A percentile compares a stretch with the other conserved stretches of the same genome.
These are phyloP conservation scores for Eupsittula cactorum DNA, from an alignment of 2,113 vertebrate species.

Conservation along the genomic window DNA sequence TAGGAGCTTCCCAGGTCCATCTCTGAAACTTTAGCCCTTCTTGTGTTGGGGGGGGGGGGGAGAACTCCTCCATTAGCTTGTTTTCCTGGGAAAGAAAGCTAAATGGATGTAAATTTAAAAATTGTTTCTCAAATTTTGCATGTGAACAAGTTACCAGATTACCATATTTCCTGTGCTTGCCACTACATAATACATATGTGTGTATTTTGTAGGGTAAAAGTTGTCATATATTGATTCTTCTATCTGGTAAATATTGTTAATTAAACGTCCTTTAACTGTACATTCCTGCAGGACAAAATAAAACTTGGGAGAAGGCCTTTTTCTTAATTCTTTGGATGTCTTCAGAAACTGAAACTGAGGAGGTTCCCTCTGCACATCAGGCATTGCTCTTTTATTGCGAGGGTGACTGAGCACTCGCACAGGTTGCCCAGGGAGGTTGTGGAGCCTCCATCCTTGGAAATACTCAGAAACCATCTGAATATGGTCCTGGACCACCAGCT, in stretches of 20 bases:
- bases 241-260: neutral
- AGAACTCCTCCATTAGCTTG: neutral
- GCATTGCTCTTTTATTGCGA: neutral
- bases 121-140: neutral
- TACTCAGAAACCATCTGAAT: neutral
- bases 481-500: neutral
- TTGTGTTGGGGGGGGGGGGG: rapidly evolving
- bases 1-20: neutral
- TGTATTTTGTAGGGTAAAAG: neutral
- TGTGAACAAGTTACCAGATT: neutral
- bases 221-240: neutral
- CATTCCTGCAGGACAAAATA: neutral
- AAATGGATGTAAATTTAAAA: neutral
- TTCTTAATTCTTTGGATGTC: neutral
- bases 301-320: neutral
- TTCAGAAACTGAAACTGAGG: neutral
- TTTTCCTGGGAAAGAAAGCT: neutral
- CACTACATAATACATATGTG: neutral
- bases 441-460: neutral
- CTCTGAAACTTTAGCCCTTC: neutral
- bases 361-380: neutral
- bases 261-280: neutral
- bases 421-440: neutral
- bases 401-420: neutral
- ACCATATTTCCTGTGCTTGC: neutral